phyloP scores from a whole-genome alignment of 1,140 invertebrate species.

The Pomacea maculata region DNA sequence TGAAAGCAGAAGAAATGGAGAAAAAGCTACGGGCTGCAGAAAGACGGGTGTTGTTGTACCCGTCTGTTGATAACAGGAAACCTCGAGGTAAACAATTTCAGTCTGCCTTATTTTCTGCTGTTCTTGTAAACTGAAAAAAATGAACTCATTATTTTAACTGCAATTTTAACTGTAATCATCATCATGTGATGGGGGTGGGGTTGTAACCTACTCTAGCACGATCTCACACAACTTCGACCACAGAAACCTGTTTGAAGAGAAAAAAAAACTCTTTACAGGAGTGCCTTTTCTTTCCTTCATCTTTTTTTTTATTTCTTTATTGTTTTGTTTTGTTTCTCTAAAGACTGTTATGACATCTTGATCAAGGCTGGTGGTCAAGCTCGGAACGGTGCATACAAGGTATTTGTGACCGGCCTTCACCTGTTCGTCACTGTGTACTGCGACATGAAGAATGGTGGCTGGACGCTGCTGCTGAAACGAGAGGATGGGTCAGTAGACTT shows the following conservation, averaged over 20 bases:
- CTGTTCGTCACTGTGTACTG: conserved; percentile 72
- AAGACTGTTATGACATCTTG: conserved; percentile 62
- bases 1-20: background rate
- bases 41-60: conserved; percentile 4
- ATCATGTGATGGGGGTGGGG: no score
- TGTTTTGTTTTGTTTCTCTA: conserved; percentile 19
- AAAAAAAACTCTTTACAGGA: no score
- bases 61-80: background rate
- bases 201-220: no score
- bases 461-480: conserved; percentile 85
- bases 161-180: no score
- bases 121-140: background rate
- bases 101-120: background rate
- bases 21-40: conserved; percentile 21
- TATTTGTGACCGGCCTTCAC: conserved; percentile 42
- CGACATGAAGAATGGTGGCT: conserved; percentile 81
- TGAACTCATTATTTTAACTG: no score
- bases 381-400: conserved; percentile 47
- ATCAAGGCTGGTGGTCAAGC: conserved; percentile 41
- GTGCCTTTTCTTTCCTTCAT: no score
- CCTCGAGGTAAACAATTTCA: conserved; percentile 11
- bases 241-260: no score
- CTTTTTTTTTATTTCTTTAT: background rate
- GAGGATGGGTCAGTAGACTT: conserved; percentile 84
- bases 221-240: no score